Evolutionary conservation across 2,888 invertebrate genomes (phyloP), one percentile per base, ranked within the genome.

Genomic region (Balanococcus diminutus): DNA sequence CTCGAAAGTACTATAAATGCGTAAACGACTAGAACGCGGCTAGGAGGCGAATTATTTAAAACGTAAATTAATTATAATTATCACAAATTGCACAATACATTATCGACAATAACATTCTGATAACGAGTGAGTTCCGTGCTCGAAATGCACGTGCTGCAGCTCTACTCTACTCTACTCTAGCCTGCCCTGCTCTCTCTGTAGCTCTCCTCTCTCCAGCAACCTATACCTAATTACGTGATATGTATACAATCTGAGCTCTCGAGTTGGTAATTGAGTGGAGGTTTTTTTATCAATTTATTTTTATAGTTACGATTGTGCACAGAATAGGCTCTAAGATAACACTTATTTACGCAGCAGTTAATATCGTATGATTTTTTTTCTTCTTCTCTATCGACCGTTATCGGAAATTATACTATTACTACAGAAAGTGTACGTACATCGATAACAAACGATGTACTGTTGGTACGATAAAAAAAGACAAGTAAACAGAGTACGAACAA

Each of bases 51-150:
- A 32, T 67, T n/a, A 32, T 79, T 79, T 79, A 79, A 79, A 79
- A 79, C 75, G 75, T 36, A 79, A 79, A 79, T 79, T 79, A 79
- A 79, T 79, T 79, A 36, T 79, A 79, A 79, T 79, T 79, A 79
- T 79, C 75, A 36, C 75, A 32, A 72, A 79, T 79, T 79, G 75
- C 75, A 79, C 75, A 79, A 79, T 79, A 79, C 22, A n/a, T 79
- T 79, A 79, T 79, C 75, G 8, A 79, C 75, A 36, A 79, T 79
- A 79, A 79, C 36, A 22, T 79, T n/a, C n/a, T 36, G 75, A 79
- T 79, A 79, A 79, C 19, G 8, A 6, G 14, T 31, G 9, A 79
- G 75, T 31, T 19, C 8, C 75, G 36, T 56, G 56, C 56, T 56
- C 4, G n/a, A 51, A 32, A 32, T 32, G 75, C 75, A 75, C 75